These are phyloP conservation scores for Cryptoblepharus egeriae DNA, from an alignment of 2,797 vertebrate species.

Conservation along the genomic window DNA sequence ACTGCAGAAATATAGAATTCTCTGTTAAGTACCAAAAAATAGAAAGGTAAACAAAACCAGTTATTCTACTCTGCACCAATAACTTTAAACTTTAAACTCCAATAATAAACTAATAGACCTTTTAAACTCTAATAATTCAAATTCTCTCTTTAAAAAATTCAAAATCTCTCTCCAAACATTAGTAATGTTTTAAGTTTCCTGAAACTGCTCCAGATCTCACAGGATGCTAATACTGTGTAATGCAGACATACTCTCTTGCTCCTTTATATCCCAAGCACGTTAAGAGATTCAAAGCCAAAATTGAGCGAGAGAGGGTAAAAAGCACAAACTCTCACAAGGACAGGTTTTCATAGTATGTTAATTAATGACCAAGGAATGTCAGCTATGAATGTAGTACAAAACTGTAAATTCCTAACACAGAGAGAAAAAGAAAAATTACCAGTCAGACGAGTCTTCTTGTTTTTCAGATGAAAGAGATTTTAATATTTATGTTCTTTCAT, in stretches of 20 bases:
- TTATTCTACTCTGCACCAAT: slow-evolving; percentile 4
- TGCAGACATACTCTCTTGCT: background rate
- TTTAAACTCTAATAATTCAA: background rate
- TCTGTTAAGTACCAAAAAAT: slow-evolving; percentile 27
- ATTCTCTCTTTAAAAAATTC: background rate
- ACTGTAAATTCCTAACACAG: slow-evolving; percentile 41
- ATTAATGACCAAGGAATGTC: slow-evolving; percentile 47
- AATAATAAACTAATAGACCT: background rate
- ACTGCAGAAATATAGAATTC: slow-evolving; percentile 9
- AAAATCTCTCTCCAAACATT: background rate
- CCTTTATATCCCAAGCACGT: slow-evolving; percentile 11
- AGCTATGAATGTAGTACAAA: slow-evolving; percentile 42
- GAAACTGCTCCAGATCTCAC: background rate
- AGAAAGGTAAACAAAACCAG: slow-evolving; percentile 3
- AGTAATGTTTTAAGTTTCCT: slow-evolving; percentile 11
- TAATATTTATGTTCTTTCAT: slow-evolving; percentile 69
- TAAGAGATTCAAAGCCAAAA: slow-evolving; percentile 23
- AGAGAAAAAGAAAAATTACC: slow-evolving; percentile 67
- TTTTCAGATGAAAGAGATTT: slow-evolving; percentile 66
- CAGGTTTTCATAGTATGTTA: slow-evolving; percentile 40
- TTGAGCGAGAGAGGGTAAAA: slow-evolving; percentile 1
- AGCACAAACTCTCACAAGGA: background rate
- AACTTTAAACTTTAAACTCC: background rate
- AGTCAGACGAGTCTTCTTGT: slow-evolving; percentile 55
- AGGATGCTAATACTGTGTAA: slow-evolving; percentile 13